Evolutionary conservation across 1,140 invertebrate genomes (phyloP).

Genomic region (Brachionus plicatilis): DNA sequence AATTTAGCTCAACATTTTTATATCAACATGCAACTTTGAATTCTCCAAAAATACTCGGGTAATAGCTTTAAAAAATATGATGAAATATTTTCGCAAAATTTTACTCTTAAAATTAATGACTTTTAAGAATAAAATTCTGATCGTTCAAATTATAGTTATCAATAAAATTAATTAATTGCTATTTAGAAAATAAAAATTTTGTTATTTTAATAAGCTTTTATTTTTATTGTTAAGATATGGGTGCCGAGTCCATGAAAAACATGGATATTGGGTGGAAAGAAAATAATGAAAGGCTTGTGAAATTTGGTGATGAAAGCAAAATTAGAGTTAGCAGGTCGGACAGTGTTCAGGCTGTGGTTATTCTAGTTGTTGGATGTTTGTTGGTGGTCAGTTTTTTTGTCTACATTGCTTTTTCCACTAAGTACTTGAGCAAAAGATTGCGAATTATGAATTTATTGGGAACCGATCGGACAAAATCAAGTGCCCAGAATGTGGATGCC

Average conservation of each 20-base stretch:
- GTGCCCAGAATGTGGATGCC: neutral
- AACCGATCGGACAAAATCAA: neutral
- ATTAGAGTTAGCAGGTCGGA: neutral
- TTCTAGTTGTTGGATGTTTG: neutral
- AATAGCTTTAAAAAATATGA: too few relatives aligned
- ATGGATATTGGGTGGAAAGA: neutral
- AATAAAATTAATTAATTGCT: too few relatives aligned
- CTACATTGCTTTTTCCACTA: neutral
- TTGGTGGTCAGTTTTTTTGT: neutral
- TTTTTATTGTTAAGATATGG: neutral
- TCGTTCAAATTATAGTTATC: too few relatives aligned
- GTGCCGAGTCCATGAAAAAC: neutral
- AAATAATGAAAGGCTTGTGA: neutral
- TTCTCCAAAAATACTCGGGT: too few relatives aligned
- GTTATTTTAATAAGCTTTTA: too few relatives aligned
- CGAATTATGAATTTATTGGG: neutral
- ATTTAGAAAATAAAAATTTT: too few relatives aligned
- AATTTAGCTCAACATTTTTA: too few relatives aligned
- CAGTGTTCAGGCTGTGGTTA: neutral
- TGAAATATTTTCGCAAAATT: too few relatives aligned
- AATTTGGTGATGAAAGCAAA: neutral
- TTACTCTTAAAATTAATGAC: too few relatives aligned
- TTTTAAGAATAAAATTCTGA: too few relatives aligned
- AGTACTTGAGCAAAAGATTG: neutral
- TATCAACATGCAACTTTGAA: too few relatives aligned